These are phyloP conservation scores for Aphrophora alni DNA, from an alignment of 2,888 invertebrate genomes.

Conservation along the genomic window DNA sequence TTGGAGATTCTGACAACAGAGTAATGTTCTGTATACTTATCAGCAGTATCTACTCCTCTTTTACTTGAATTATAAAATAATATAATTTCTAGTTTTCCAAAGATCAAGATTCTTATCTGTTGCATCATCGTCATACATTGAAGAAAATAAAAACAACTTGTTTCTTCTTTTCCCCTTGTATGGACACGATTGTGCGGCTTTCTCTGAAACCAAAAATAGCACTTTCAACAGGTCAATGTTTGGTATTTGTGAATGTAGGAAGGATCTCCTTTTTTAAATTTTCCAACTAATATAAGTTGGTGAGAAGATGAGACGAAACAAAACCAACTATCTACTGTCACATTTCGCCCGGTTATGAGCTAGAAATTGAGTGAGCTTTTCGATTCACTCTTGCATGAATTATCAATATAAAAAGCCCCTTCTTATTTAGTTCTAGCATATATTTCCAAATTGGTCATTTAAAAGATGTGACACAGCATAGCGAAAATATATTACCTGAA, in stretches of 20 bases:
- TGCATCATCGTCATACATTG: conserved; percentile 44
- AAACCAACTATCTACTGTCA: background rate
- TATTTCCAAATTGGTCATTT: background rate
- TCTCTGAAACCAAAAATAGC: conserved; percentile 30
- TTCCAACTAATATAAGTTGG: background rate
- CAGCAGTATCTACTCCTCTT: conserved; percentile 15
- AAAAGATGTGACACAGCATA: conserved; percentile 6
- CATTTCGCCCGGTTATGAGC: background rate
- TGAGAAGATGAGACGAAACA: background rate
- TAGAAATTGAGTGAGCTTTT: background rate
- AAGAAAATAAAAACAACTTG: conserved; percentile 44
- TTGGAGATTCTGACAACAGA: conserved; percentile 22
- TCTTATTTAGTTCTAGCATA: background rate
- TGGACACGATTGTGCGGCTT: conserved; percentile 45
- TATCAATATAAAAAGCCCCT: background rate
- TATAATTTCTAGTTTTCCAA: conserved; percentile 16
- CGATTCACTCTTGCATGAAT: background rate
- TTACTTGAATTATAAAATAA: conserved; percentile 23
- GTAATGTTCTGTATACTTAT: background rate
- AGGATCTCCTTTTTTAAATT: conserved; percentile 39
- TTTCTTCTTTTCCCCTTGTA: conserved; percentile 51
- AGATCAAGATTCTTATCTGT: conserved; percentile 35
- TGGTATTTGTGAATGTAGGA: conserved; percentile 39
- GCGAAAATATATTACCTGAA: background rate
- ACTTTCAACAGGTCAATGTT: conserved; percentile 9